Evolutionary conservation across 1,140 invertebrate species (phyloP).

Genomic region (Tribolium castaneum): DNA sequence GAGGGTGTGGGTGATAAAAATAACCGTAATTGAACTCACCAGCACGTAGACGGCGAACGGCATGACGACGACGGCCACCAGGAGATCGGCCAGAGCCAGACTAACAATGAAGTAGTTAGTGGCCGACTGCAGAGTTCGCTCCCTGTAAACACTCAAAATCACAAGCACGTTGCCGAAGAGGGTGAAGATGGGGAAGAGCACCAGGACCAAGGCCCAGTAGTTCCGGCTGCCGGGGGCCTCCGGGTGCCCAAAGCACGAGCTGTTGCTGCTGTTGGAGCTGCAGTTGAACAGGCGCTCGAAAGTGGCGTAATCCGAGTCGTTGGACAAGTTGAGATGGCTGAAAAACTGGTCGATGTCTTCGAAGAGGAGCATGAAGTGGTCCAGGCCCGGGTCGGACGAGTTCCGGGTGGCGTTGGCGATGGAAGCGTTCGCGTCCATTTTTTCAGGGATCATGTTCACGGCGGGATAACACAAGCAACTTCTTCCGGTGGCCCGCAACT

Average conservation of each 20-base stretch:
- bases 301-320: conserved; percentile 45
- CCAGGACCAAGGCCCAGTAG: conserved; percentile 70
- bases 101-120: conserved; percentile 99
- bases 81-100: conserved; percentile 95
- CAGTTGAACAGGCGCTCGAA: conserved; percentile 57
- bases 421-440: conserved; percentile 43
- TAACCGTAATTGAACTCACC: conserved; percentile 73
- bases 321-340: conserved; percentile 57
- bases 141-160: conserved; percentile 92
- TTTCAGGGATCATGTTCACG: conserved; percentile 41
- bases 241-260: conserved; percentile 44
- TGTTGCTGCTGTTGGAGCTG: conserved; percentile 56
- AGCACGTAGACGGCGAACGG: conserved; percentile 98
- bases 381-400: conserved; percentile 21
- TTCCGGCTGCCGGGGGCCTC: conserved; percentile 46
- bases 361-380: conserved; percentile 58
- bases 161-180: conserved; percentile 97
- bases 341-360: conserved; percentile 63
- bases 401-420: conserved; percentile 35
- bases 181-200: conserved; percentile 93
- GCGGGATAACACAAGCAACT: conserved; percentile 44
- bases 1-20: conserved; percentile 1
- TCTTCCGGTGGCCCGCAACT: conserved; percentile 29
- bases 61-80: conserved; percentile 98
- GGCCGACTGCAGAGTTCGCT: conserved; percentile 90